These are phyloP conservation scores for Amiota communis DNA, from an alignment of 2,888 invertebrate genomes.

Conservation along the genomic window DNA sequence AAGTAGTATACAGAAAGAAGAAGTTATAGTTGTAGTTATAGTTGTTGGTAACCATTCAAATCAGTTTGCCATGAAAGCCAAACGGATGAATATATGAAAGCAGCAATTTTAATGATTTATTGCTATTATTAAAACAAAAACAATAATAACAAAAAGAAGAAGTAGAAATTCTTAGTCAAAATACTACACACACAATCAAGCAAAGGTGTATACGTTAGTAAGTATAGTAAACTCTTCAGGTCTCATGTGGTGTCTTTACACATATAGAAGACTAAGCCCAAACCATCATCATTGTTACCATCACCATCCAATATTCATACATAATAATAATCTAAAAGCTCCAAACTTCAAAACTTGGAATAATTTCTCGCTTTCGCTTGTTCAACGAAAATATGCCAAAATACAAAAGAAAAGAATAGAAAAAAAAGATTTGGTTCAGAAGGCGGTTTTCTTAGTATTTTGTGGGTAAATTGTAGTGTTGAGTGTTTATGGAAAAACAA, in stretches of 20 bases:
- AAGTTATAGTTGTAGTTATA: too few species aligned
- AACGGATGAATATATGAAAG: slow-evolving; percentile 64
- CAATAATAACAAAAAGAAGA: slow-evolving; percentile 46
- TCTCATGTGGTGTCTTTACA: not conserved
- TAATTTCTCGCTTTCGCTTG: too few species aligned
- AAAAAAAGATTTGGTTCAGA: not conserved
- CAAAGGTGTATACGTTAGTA: not conserved
- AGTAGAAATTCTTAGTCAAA: not conserved
- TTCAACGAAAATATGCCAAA: too few species aligned
- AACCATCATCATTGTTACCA: too few species aligned
- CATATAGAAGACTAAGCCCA: not conserved
- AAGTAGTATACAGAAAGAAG: too few species aligned
- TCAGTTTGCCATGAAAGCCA: slow-evolving; percentile 29
- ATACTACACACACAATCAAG: too few species aligned
- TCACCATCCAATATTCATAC: too few species aligned
- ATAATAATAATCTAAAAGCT: too few species aligned
- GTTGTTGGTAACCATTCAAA: slow-evolving; percentile 32
- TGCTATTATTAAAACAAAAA: slow-evolving; percentile 69
- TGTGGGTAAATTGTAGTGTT: slow-evolving; percentile 48
- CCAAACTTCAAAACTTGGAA: too few species aligned
- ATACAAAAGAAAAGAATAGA: too few species aligned
- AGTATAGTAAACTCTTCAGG: not conserved
- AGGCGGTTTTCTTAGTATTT: slow-evolving; percentile 4
- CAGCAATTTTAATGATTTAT: slow-evolving; percentile 73
- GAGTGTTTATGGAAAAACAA: slow-evolving; percentile 31